A percentile compares a stretch with the other conserved stretches of the same genome.
phyloP scores from a whole-genome alignment of 2,113 vertebrate species.

The Recurvirostra avosetta region DNA sequence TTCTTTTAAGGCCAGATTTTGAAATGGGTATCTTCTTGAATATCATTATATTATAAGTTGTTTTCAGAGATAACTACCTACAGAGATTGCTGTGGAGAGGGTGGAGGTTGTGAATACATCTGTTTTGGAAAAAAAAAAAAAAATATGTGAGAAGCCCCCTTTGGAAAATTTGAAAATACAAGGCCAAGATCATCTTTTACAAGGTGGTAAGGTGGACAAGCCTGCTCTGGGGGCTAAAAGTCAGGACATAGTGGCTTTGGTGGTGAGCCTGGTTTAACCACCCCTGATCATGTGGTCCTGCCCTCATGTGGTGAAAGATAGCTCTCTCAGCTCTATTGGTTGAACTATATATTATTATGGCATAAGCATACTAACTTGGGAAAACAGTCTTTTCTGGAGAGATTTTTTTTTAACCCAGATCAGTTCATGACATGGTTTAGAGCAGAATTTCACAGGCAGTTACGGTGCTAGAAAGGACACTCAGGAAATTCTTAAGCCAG shows the following conservation, averaged over 20 bases:
- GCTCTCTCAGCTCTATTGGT: background rate
- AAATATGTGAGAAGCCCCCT: background rate
- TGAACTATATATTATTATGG: background rate
- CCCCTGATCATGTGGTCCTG: background rate
- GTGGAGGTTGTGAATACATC: background rate
- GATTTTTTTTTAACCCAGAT: background rate
- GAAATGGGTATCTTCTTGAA: background rate
- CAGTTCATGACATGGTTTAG: background rate
- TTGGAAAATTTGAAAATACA: background rate
- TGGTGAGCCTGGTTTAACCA: background rate
- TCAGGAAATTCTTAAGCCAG: background rate
- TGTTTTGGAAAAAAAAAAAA: background rate
- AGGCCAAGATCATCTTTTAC: background rate
- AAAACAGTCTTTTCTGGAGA: background rate
- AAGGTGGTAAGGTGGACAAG: background rate
- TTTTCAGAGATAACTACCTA: background rate
- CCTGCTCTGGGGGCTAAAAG: background rate
- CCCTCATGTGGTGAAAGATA: background rate
- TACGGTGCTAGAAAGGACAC: background rate
- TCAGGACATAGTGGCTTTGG: background rate
- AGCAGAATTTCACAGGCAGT: background rate
- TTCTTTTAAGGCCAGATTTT: background rate
- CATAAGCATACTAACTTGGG: background rate
- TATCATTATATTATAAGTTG: background rate
- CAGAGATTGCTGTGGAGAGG: background rate